Evolutionary conservation across 2,113 vertebrate genomes (phyloP).

Genomic region (Peromyscus leucopus): DNA sequence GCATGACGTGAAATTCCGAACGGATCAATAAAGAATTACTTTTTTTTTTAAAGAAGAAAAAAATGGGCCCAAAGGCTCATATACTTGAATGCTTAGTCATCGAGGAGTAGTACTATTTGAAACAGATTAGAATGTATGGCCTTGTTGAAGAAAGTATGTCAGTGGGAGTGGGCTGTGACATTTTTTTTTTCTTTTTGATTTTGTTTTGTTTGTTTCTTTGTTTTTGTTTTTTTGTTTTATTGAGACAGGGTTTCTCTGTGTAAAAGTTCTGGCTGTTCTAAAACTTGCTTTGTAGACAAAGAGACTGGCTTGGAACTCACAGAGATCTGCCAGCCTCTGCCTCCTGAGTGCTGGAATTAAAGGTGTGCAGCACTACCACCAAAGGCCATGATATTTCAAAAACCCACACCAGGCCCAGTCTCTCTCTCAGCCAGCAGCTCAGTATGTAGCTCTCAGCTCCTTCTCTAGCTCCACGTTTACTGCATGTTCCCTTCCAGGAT

Average conservation of each 20-base stretch:
- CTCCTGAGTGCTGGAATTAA: background rate
- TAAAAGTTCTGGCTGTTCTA: background rate
- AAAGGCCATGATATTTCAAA: too few species aligned
- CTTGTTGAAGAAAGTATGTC: background rate
- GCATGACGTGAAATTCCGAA: background rate
- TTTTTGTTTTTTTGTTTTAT: background rate
- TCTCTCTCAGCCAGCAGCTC: background rate
- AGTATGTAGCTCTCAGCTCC: background rate
- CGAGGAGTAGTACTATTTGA: background rate
- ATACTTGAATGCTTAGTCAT: background rate
- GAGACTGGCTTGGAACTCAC: background rate
- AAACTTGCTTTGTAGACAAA: background rate
- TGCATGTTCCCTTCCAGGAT: background rate
- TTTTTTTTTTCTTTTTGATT: background rate
- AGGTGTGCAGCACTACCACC: background rate
- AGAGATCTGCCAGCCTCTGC: background rate
- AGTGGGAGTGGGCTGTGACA: background rate
- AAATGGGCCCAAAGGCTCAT: background rate
- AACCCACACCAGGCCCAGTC: background rate
- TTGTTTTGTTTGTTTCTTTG: background rate
- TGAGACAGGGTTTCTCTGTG: background rate
- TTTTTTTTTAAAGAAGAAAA: background rate
- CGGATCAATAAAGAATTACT: background rate
- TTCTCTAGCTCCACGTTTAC: background rate
- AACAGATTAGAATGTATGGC: background rate